These are phyloP conservation scores for Drosophila formosana DNA, from an alignment of 2,888 invertebrate species.

Conservation along the genomic window DNA sequence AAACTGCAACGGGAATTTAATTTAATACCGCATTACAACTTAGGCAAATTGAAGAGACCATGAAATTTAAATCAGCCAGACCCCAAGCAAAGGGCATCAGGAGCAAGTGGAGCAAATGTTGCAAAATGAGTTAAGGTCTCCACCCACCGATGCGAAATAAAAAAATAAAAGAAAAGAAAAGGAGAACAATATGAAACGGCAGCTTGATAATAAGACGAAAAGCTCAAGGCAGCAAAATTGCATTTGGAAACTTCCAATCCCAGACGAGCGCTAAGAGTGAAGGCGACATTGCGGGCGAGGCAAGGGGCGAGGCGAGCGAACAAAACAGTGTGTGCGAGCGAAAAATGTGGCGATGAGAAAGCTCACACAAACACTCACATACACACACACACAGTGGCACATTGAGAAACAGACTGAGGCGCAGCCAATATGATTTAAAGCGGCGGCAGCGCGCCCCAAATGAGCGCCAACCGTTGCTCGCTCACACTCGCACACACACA, in stretches of 20 bases:
- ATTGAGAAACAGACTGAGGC: conserved; percentile 48
- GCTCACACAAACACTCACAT: conserved; percentile 48
- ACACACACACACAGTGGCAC: conserved; percentile 15
- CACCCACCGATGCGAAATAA: conserved; percentile 45
- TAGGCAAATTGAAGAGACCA: conserved; percentile 73
- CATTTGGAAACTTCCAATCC: conserved; percentile 84
- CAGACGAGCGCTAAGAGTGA: conserved; percentile 66
- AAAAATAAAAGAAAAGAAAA: conserved; percentile 22
- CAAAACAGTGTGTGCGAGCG: conserved; percentile 62
- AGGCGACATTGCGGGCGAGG: conserved; percentile 12
- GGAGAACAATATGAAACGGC: conserved; percentile 36
- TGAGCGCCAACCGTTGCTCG: conserved; percentile 73
- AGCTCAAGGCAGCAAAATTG: conserved; percentile 77
- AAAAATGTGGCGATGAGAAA: conserved; percentile 67
- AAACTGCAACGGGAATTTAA: conserved; percentile 64
- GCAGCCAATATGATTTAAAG: conserved; percentile 82
- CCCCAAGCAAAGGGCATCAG: conserved; percentile 28
- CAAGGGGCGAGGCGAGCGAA: conserved; percentile 38
- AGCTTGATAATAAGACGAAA: conserved; percentile 72
- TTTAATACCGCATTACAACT: conserved; percentile 73
- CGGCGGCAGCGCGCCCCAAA: conserved; percentile 66
- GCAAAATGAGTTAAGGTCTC: conserved; percentile 42
- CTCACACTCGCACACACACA: conserved; percentile 51
- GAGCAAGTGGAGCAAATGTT: conserved; percentile 28
- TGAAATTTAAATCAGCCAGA: conserved; percentile 75